Base-by-base conservation (phyloP, 2,888 invertebrate genomes). In the Syrphus vitripennis region DNA sequence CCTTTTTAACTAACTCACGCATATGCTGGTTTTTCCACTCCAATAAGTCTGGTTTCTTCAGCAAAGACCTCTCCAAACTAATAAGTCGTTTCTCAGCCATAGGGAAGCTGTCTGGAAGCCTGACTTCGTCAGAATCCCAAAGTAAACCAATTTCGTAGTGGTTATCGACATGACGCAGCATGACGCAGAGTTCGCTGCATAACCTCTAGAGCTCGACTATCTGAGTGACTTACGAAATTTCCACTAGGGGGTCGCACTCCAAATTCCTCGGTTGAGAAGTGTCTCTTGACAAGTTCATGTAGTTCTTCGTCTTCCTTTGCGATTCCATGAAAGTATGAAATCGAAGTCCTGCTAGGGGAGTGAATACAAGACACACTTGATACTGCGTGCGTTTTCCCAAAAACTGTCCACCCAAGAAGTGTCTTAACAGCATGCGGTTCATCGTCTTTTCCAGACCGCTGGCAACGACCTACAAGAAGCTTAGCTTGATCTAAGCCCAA, bases 361-460 rank as follows among this genome's bases (percentile, higher is more conserved):
- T 42, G 26, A 9, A 55, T 21, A 31, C 55, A 61, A 3, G 29
- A 45, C 12, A 70, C 40, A n/a, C 19, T 53, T 9, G 26, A 2
- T 12, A 26, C 45, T 21, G 12, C 5, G 6, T 29, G 16, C 31
- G 59, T 31, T 24, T n/a, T 50, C 21, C 59, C 65, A 21, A 72
- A 74, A 29, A 74, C 53, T 5, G 59, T 55, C 70, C 75, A 81
- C 55, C 63, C 81, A 7, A 75, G 70, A 12, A 70, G 21, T 9
- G 74, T 61, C 42, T 74, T 69, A 3, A 74, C 42, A 19, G 74
- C 69, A 40, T 59, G 29, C 4, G 59, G 69, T 12, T 59, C 57
- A 21, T 79, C 42, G 10, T 57, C 48, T 10, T 19, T 50, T 1
- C 59, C 67, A 7, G 26, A 16, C 1, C 57, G 37, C 4, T 74